Conservation (phyloP, 2,113 vertebrate genomes). For the Dryoscopus gambensis region DNA sequence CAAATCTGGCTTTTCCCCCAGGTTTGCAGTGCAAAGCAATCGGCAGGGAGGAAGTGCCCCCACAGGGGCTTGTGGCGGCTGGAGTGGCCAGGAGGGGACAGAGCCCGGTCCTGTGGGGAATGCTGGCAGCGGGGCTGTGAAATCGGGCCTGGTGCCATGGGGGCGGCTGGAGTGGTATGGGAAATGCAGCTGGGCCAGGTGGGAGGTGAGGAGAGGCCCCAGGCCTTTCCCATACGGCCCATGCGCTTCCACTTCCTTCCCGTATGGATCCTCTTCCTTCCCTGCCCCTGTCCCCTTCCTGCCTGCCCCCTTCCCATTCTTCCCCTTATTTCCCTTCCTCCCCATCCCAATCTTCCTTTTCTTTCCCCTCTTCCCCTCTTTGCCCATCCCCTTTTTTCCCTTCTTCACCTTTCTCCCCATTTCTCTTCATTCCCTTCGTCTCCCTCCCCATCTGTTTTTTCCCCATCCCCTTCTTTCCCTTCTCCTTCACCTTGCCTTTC, state of each 20-base stretch:
- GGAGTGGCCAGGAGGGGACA: fast-evolving
- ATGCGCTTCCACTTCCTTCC: not conserved
- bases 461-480: not conserved
- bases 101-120: not conserved
- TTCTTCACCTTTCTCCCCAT: not conserved
- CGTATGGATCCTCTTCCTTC: not conserved
- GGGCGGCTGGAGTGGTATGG: not conserved
- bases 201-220: not conserved
- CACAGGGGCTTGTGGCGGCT: fast-evolving
- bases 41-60: fast-evolving
- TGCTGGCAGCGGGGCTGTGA: not conserved
- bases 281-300: not conserved
- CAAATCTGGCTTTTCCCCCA: fast-evolving
- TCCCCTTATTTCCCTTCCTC: not conserved
- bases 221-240: not conserved
- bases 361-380: not conserved
- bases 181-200: not conserved
- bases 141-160: not conserved
- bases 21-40: not conserved
- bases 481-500: too few relatives aligned
- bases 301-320: not conserved
- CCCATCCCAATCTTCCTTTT: not conserved
- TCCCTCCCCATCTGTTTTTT: not conserved
- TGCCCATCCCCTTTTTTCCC: not conserved
- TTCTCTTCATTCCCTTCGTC: not conserved